Evolutionary conservation across 2,888 invertebrate genomes (phyloP).

Genomic region (Eristalis pertinax): DNA sequence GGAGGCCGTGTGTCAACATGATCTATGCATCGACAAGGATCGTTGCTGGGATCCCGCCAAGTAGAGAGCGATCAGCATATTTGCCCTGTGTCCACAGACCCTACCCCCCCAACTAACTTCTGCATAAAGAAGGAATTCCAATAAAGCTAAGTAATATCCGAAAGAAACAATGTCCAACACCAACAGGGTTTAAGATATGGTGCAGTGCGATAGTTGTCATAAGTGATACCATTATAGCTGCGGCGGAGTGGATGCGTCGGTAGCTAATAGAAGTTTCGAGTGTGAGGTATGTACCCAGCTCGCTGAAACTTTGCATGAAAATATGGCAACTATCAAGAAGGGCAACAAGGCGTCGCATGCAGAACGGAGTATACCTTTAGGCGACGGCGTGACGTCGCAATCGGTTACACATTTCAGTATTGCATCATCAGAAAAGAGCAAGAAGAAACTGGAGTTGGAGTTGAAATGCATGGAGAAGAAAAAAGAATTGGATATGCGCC

Average conservation of each 20-base stretch:
- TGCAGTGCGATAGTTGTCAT: neutral
- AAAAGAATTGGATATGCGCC: neutral
- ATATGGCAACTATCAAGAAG: neutral
- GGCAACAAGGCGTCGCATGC: neutral
- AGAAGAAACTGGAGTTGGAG: slow-evolving; percentile 3
- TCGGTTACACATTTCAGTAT: slow-evolving; percentile 9
- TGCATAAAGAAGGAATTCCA: no score
- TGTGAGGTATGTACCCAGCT: neutral
- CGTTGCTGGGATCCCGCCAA: no score
- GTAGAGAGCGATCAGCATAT: no score
- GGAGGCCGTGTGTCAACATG: no score
- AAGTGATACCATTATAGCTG: neutral
- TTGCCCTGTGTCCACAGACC: no score
- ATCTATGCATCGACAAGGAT: no score
- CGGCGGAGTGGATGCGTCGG: neutral
- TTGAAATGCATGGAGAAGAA: neutral
- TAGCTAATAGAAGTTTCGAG: neutral
- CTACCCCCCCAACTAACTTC: no score
- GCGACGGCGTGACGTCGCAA: neutral
- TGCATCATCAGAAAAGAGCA: slow-evolving; percentile 8
- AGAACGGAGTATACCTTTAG: neutral
- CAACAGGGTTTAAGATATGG: slow-evolving; percentile 4
- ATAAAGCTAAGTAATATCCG: no score
- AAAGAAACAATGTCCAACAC: slow-evolving; percentile 42
- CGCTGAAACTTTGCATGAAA: neutral